Evolutionary conservation across 1,140 invertebrate species (phyloP).

Genomic region (Oryctes rhinoceros): DNA sequence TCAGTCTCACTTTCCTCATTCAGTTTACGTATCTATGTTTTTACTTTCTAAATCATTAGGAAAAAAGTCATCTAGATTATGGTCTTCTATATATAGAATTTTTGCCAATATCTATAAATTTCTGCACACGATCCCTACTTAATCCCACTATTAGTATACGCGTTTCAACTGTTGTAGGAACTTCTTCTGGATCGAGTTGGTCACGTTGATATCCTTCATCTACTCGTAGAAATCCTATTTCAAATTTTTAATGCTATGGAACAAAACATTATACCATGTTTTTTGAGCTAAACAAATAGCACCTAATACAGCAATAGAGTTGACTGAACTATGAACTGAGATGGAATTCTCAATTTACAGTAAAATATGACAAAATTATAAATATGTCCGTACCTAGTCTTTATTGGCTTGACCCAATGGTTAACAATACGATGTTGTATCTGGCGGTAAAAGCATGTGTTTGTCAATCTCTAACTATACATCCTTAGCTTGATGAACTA

Average conservation of each 20-base stretch:
- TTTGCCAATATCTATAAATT: not conserved
- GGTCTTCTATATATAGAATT: too few species aligned
- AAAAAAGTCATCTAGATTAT: not conserved
- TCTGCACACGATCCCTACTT: not conserved
- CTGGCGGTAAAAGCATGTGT: not conserved
- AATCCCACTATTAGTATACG: not conserved
- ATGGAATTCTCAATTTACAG: not conserved
- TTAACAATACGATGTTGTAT: not conserved
- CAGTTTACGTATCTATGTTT: not conserved
- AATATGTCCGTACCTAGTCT: not conserved
- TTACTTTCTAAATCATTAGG: not conserved
- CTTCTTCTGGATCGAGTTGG: not conserved
- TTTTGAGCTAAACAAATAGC: conserved; percentile 1
- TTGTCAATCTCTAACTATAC: not conserved
- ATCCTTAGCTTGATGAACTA: too few species aligned
- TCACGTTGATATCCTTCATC: not conserved
- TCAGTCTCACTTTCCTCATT: not conserved
- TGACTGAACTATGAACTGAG: not conserved
- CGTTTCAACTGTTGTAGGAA: not conserved
- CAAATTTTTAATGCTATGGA: not conserved
- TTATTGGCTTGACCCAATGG: not conserved
- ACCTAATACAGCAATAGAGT: not conserved
- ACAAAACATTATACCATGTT: not conserved
- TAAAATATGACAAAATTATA: conserved; percentile 19
- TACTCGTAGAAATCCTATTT: not conserved